Base-by-base conservation (phyloP, 2,797 vertebrate genomes). In the Chromis chromis region DNA sequence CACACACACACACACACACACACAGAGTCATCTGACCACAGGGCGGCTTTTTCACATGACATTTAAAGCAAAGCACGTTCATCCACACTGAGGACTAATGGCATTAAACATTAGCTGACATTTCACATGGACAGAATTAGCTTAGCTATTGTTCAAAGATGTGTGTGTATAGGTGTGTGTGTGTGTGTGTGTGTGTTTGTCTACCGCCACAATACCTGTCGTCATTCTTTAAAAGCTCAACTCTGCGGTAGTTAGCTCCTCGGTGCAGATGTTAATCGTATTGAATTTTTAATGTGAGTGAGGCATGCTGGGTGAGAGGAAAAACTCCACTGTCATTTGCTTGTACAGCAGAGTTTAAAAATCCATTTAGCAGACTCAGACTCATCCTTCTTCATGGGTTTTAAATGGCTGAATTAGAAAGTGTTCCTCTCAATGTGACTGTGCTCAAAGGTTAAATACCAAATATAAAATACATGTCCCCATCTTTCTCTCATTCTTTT, bases 21-120 rank as follows among this genome's bases (percentile, higher is more conserved):
- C 25, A 27, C 50, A 62, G 4, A 7, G 42, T 33, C 11, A 66
- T 63, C 44, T 76, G 67, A 74, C 59, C 65, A 63, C 28, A 10
- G 67, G n/a, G 48, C 12, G 2, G 19, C 19, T 52, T 82, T 70
- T 69, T 72, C 56, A 63, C 65, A 64, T 86, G 87, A 65, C 80
- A 85, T 86, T 89, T 86, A 39, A 78, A 81, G 42, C 61, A 55
- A 44, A 78, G 57, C 70, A 65, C 27, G 44, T 69, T 52, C 1
- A 13, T 57, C 61, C 67, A 75, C 57, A 66, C 46, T 39, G 58
- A 81, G 39, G 57, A 54, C 54, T 72, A 68, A 84, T 74, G 78
- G 50, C 82, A 89, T 89, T 87, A 78, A 86, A 88, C 71, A 89
- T 58, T 48, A 79, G 58, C 59, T 87, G 84, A 70, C 88, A 83